A percentile compares a stretch with the other conserved stretches of the same genome.
These are phyloP conservation scores for Chrysocyon brachyurus DNA, from an alignment of 2,797 vertebrate genomes.

Conservation along the genomic window DNA sequence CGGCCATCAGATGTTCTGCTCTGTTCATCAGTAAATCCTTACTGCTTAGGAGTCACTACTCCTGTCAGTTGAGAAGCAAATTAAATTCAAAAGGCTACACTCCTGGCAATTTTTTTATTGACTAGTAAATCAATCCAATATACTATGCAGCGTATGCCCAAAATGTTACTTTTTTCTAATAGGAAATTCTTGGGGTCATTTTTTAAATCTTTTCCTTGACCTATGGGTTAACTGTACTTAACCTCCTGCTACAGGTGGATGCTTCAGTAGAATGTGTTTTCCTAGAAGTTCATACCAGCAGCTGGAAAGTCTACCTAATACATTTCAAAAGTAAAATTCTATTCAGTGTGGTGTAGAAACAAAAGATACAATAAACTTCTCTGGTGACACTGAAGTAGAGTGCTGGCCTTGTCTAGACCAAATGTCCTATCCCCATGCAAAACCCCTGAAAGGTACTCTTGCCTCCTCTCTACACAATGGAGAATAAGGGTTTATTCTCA, in stretches of 20 bases:
- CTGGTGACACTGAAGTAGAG: not conserved
- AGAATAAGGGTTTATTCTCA: constrained; percentile 37
- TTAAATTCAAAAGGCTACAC: constrained; percentile 1
- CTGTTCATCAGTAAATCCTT: not conserved
- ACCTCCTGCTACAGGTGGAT: not conserved
- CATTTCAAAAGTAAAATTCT: not conserved
- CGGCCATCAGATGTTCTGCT: not conserved
- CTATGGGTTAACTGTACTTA: not conserved
- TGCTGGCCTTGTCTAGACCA: not conserved
- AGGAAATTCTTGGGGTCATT: not conserved
- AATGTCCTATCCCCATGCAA: not conserved
- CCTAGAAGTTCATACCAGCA: not conserved
- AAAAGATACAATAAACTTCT: not conserved
- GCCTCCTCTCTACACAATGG: not conserved
- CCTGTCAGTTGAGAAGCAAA: not conserved
- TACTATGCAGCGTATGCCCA: not conserved
- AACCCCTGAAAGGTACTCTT: not conserved
- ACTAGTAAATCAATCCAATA: constrained; percentile 27
- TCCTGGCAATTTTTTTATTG: not conserved
- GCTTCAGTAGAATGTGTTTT: not conserved
- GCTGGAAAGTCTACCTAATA: not conserved
- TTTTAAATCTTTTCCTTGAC: not conserved
- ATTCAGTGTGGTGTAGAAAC: not conserved
- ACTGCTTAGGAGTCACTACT: not conserved
- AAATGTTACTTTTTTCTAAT: not conserved